A percentile compares a stretch with the other conserved stretches of the same genome.
Evolutionary conservation across 2,113 vertebrate species (phyloP).

Genomic region (Heliornis fulica): DNA sequence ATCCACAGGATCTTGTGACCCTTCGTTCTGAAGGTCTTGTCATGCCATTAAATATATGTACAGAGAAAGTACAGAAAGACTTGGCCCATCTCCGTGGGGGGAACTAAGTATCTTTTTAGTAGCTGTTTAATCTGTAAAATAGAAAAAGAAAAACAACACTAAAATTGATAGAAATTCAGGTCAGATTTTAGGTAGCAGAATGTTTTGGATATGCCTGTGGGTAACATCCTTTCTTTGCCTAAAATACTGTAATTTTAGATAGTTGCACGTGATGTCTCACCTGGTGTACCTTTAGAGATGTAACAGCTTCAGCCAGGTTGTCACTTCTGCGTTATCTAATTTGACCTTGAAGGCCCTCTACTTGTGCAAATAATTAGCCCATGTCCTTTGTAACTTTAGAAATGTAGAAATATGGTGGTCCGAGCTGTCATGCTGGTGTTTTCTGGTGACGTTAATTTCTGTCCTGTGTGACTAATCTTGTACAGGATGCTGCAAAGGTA

Average conservation of each 20-base stretch:
- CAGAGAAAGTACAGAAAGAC: background rate
- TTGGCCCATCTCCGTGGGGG: background rate
- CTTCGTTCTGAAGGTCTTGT: background rate
- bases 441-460: background rate
- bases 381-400: background rate
- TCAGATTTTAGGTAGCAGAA: background rate
- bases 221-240: background rate
- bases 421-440: background rate
- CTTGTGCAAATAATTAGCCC: background rate
- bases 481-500: background rate
- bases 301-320: background rate
- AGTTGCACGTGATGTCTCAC: background rate
- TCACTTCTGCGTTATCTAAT: background rate
- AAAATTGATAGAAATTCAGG: background rate
- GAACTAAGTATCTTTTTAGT: background rate
- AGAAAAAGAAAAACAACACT: background rate
- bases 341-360: background rate
- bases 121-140: background rate
- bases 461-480: background rate
- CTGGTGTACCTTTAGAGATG: background rate
- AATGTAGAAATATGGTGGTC: background rate
- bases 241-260: background rate
- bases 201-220: background rate
- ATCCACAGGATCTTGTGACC: background rate
- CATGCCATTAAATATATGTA: background rate